phyloP scores from a whole-genome alignment of 2,888 invertebrate genomes.

The Polymixis flavicincta region DNA sequence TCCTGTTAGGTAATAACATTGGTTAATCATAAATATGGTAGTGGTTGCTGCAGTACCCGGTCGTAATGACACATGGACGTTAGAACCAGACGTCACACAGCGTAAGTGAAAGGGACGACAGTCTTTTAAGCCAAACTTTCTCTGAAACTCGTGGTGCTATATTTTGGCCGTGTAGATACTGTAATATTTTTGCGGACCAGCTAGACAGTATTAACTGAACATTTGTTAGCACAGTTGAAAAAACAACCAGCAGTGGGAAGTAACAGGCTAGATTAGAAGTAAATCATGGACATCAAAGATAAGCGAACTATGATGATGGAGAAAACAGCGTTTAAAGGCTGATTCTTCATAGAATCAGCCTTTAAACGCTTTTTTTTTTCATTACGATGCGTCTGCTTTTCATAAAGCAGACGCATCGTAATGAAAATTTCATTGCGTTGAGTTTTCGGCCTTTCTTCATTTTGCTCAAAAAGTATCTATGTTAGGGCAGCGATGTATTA shows the following conservation, averaged over 20 bases:
- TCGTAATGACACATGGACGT: neutral
- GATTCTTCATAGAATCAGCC: too few species aligned
- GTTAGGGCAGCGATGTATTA: neutral
- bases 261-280: neutral
- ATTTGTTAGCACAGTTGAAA: neutral
- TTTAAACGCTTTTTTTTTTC: too few species aligned
- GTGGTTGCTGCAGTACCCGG: neutral
- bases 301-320: neutral
- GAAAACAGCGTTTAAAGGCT: neutral
- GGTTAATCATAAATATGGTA: slow-evolving; percentile 28
- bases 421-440: neutral
- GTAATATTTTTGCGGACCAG: neutral
- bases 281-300: neutral
- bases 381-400: too few species aligned
- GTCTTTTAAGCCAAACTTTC: neutral
- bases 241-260: neutral
- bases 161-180: neutral
- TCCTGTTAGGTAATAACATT: slow-evolving; percentile 45
- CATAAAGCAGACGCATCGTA: neutral
- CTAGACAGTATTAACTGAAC: neutral
- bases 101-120: too few species aligned
- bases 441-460: neutral
- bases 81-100: neutral
- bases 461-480: neutral
- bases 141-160: neutral